Evolutionary conservation across 1,140 invertebrate genomes (phyloP).

Genomic region (Phocides pigmalion): DNA sequence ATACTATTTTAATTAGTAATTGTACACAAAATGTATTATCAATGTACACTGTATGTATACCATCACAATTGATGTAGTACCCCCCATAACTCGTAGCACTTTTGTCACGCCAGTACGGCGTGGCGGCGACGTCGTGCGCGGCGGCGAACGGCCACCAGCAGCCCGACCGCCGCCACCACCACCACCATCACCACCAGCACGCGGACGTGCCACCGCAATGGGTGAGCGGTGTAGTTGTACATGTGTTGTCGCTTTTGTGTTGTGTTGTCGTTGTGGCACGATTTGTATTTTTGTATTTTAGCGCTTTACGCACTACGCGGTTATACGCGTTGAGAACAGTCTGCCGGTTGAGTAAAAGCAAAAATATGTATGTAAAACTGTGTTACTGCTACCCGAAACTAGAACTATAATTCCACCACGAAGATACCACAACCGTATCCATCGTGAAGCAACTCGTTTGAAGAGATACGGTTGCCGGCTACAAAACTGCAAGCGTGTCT

Average conservation of each 20-base stretch:
- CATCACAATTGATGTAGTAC: no score
- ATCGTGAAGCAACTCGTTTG: no score
- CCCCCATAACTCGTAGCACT: slow-evolving; percentile 24
- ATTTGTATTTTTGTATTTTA: slow-evolving; percentile 20
- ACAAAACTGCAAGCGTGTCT: no score
- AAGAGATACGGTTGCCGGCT: no score
- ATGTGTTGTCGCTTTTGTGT: slow-evolving; percentile 30
- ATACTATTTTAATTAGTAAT: no score
- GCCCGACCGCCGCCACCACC: slow-evolving; percentile 65
- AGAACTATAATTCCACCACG: no score
- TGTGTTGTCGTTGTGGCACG: slow-evolving; percentile 23
- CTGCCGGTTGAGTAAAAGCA: no score
- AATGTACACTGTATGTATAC: neutral
- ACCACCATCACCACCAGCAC: slow-evolving; percentile 72
- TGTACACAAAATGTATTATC: neutral
- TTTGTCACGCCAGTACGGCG: slow-evolving; percentile 68
- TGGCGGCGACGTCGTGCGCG: slow-evolving; percentile 78
- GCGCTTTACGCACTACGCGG: no score
- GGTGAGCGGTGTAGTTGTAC: slow-evolving; percentile 55
- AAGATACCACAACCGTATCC: no score
- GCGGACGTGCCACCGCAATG: slow-evolving; percentile 76
- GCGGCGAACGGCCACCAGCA: slow-evolving; percentile 75
- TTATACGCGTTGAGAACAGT: no score
- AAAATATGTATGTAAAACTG: no score
- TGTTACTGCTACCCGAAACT: no score